phyloP scores from a whole-genome alignment of 2,113 vertebrate genomes.

The Hippocampus guttulatus region DNA sequence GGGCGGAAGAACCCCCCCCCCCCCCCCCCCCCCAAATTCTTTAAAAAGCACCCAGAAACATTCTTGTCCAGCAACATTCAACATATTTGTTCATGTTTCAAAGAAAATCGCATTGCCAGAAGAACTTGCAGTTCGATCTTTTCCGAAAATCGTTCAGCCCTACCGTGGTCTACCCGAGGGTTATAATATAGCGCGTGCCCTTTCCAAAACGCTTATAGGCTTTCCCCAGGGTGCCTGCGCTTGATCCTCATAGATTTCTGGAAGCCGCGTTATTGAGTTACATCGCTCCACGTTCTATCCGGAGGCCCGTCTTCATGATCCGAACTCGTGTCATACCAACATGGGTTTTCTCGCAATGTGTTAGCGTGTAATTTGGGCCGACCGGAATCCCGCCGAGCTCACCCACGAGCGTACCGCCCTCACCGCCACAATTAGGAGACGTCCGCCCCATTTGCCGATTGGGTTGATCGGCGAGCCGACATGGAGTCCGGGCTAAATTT shows the following conservation, averaged over 20 bases:
- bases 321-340: conserved; percentile 19
- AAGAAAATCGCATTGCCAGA: too few species aligned
- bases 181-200: conserved; percentile 7
- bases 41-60: too few species aligned
- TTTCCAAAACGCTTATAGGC: conserved; percentile 2
- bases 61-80: too few species aligned
- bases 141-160: too few species aligned
- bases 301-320: conserved; percentile 29
- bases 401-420: conserved; percentile 54
- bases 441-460: conserved; percentile 28
- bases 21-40: too few species aligned
- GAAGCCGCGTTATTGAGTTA: conserved; percentile 23
- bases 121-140: too few species aligned
- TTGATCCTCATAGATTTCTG: conserved; percentile 28
- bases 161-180: conserved; percentile 2
- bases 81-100: too few species aligned
- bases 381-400: conserved; percentile 32
- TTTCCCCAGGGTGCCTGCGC: conserved; percentile 5
- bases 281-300: conserved; percentile 29
- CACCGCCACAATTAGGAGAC: conserved; percentile 47
- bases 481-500: background rate
- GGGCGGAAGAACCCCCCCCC: too few species aligned
- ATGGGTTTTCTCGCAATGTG: conserved; percentile 22
- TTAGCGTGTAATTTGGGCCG: conserved; percentile 55
- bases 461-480: conserved; percentile 15